Evolutionary conservation across 2,113 vertebrate genomes (phyloP).

Genomic region (Stomatorhinus ivindoensis): DNA sequence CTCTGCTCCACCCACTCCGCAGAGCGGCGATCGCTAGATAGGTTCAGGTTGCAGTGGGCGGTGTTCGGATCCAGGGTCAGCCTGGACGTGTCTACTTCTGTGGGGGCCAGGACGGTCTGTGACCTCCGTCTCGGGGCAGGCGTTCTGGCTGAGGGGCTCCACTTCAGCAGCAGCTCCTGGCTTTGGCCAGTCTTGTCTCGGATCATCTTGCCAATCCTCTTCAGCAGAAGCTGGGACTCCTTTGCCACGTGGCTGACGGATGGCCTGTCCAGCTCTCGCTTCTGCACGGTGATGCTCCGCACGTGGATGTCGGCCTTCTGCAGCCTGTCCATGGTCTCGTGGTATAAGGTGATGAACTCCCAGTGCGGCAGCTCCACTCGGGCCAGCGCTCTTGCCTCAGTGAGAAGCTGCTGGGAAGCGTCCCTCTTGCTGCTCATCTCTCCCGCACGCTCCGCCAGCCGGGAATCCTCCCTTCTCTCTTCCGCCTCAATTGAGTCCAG

Average conservation of each 20-base stretch:
- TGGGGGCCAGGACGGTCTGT: background rate
- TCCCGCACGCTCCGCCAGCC: slow-evolving; percentile 29
- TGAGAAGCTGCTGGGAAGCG: slow-evolving; percentile 28
- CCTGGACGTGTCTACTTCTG: slow-evolving; percentile 16
- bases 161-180: slow-evolving; percentile 6
- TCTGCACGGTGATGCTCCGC: slow-evolving; percentile 24
- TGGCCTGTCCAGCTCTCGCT: slow-evolving; percentile 33
- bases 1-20: slow-evolving; percentile 34
- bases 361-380: slow-evolving; percentile 34
- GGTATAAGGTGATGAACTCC: slow-evolving; percentile 21
- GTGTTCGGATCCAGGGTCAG: slow-evolving; percentile 46
- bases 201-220: background rate
- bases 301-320: slow-evolving; percentile 26
- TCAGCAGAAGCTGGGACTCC: slow-evolving; percentile 2
- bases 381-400: slow-evolving; percentile 24
- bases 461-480: slow-evolving; percentile 28
- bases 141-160: slow-evolving; percentile 30
- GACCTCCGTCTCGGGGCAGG: slow-evolving; percentile 32
- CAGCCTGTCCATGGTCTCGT: slow-evolving; percentile 30
- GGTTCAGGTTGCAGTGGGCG: slow-evolving; percentile 43
- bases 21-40: slow-evolving; percentile 40
- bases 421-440: slow-evolving; percentile 35
- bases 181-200: background rate
- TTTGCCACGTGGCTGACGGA: slow-evolving; percentile 27
- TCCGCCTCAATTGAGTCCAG: slow-evolving; percentile 25